These are phyloP conservation scores for Eulemur rubriventer DNA, from an alignment of 2,797 vertebrate genomes.

Conservation along the genomic window DNA sequence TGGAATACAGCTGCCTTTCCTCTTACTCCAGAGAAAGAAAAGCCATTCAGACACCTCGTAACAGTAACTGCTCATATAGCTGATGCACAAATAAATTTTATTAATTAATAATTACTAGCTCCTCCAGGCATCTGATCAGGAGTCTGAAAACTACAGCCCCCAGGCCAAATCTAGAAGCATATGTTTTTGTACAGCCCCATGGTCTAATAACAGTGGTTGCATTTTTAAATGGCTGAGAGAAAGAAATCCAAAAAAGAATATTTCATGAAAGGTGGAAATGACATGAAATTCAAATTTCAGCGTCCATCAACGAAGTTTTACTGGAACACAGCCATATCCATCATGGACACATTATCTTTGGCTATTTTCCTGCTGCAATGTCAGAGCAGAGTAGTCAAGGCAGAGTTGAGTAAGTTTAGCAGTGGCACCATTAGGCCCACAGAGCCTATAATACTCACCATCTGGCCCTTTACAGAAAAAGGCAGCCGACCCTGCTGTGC, in stretches of 20 bases:
- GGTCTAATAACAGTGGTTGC: not conserved
- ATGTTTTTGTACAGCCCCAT: not conserved
- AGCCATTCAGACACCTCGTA: not conserved
- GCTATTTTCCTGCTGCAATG: not conserved
- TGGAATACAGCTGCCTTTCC: not conserved
- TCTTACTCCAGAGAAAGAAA: not conserved
- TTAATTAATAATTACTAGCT: not conserved
- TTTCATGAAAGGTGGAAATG: not conserved
- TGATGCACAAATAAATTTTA: not conserved
- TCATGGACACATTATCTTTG: not conserved
- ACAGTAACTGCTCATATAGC: not conserved
- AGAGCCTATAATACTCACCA: not conserved
- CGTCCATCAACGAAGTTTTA: not conserved
- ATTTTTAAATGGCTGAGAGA: not conserved
- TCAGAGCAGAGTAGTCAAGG: not conserved
- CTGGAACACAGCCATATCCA: not conserved
- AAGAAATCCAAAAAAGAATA: not conserved
- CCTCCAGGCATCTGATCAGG: not conserved
- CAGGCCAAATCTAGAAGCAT: not conserved
- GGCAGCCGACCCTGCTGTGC: not conserved
- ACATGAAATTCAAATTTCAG: not conserved
- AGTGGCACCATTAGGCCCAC: too few species aligned
- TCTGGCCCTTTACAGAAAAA: not conserved
- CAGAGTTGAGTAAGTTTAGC: not conserved
- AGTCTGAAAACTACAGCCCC: not conserved